These are phyloP conservation scores for Corella eumyota DNA, from an alignment of 23 tunicate genomes.

Conservation along the genomic window DNA sequence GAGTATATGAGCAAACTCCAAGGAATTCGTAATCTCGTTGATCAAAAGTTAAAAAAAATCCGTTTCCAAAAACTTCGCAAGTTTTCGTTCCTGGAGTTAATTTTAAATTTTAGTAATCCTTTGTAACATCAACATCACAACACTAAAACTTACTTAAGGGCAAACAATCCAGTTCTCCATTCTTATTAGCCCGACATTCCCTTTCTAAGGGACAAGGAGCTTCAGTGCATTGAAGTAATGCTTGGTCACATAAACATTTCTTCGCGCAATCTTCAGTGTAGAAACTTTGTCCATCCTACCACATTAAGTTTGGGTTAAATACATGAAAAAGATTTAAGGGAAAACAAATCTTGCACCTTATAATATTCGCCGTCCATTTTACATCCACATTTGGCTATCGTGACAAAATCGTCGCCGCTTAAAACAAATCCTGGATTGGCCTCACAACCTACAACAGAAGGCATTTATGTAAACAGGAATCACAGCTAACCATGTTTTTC, in stretches of 20 bases:
- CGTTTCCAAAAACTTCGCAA: slow-evolving; percentile 43
- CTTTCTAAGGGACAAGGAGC: slow-evolving; percentile 13
- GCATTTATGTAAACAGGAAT: neutral
- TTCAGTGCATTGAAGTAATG: slow-evolving; percentile 13
- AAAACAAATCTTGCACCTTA: slow-evolving; percentile 22
- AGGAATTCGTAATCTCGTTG: slow-evolving; percentile 6
- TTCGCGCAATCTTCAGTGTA: slow-evolving; percentile 17
- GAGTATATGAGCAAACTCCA: slow-evolving; percentile 2
- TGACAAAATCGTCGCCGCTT: slow-evolving; percentile 33
- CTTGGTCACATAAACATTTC: slow-evolving; percentile 22
- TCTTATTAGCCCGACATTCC: slow-evolving; percentile 26
- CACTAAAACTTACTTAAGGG: slow-evolving; percentile 23
- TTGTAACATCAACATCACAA: neutral
- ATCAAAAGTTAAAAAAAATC: slow-evolving; percentile 27
- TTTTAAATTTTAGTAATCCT: neutral
- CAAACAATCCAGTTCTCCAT: slow-evolving; percentile 25
- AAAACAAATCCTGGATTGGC: slow-evolving; percentile 31
- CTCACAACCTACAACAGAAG: slow-evolving; percentile 28
- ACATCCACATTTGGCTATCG: slow-evolving; percentile 31
- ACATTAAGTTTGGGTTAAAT: too few species aligned
- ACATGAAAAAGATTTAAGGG: too few species aligned
- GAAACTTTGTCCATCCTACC: slow-evolving; percentile 30
- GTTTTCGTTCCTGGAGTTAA: slow-evolving; percentile 14
- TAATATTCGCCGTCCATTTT: slow-evolving; percentile 30
- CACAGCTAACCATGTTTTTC: neutral